phyloP scores from a whole-genome alignment of 2,113 vertebrate genomes.

The Setophaga coronata region DNA sequence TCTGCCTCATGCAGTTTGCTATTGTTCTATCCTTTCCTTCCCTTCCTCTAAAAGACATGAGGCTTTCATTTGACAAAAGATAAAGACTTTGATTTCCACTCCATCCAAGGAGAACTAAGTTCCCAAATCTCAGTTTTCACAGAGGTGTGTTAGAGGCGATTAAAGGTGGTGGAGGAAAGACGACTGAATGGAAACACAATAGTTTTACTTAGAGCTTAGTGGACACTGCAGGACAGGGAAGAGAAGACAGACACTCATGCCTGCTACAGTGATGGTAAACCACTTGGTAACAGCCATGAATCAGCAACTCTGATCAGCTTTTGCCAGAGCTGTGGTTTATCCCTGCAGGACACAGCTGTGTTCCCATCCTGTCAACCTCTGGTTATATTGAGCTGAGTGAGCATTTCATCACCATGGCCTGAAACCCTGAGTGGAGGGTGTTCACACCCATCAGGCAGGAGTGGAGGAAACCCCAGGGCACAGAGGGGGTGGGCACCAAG shows the following conservation, averaged over 20 bases:
- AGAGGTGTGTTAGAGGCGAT: not conserved
- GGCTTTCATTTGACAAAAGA: not conserved
- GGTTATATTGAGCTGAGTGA: not conserved
- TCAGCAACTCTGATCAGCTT: not conserved
- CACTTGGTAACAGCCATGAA: not conserved
- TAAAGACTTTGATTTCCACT: not conserved
- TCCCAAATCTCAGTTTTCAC: not conserved
- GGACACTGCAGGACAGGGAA: not conserved
- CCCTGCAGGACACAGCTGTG: not conserved
- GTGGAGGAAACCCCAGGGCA: not conserved
- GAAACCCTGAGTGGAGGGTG: accelerated
- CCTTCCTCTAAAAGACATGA: not conserved
- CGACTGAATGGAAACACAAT: not conserved
- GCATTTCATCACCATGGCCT: not conserved
- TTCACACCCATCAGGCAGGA: not conserved
- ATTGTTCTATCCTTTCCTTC: not conserved
- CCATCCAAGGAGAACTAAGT: not conserved
- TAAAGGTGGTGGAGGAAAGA: not conserved
- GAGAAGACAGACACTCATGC: not conserved
- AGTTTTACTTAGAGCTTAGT: not conserved
- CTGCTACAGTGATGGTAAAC: not conserved
- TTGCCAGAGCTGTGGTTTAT: not conserved
- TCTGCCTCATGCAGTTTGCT: constrained; percentile 3
- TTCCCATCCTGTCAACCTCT: not conserved
- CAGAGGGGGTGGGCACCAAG: not conserved